A percentile compares a stretch with the other conserved stretches of the same genome.
Evolutionary conservation across 1,140 invertebrate species (phyloP).

Genomic region (Saccostrea echinata): DNA sequence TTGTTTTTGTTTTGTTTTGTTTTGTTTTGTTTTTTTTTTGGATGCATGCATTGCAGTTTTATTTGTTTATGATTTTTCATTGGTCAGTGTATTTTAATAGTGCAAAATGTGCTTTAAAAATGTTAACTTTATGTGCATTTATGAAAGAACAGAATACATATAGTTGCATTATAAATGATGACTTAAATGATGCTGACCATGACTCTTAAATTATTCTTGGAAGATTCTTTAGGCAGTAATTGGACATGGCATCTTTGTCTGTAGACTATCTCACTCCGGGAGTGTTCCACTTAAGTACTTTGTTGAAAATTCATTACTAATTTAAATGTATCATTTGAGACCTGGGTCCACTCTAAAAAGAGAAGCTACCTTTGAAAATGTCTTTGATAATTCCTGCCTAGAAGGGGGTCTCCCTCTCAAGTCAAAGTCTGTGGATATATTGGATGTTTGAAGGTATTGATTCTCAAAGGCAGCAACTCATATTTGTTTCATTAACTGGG

Average conservation of each 20-base stretch:
- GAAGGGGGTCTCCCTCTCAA: neutral
- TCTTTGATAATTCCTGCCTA: neutral
- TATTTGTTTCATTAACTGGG: constrained; percentile 16
- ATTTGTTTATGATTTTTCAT: too few species aligned
- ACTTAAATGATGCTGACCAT: neutral
- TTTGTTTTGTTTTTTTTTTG: too few species aligned
- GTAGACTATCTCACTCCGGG: neutral
- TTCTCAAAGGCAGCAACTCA: constrained; percentile 32
- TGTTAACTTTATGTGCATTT: neutral
- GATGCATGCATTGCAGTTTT: too few species aligned
- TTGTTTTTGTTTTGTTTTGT: too few species aligned
- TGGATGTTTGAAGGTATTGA: constrained; percentile 29
- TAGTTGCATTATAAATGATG: neutral
- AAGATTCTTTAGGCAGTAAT: neutral
- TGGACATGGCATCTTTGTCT: neutral
- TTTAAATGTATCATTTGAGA: constrained; percentile 15
- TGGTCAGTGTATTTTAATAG: too few species aligned
- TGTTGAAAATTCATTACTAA: neutral
- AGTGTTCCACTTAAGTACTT: neutral
- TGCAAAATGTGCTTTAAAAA: too few species aligned
- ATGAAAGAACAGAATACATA: neutral
- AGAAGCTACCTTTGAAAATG: neutral
- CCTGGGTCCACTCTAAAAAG: neutral
- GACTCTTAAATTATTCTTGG: neutral
- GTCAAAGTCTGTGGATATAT: neutral